Percentiles rank a stretch among this genome's conserved stretches.
Conservation (phyloP, 92 coral and sea anemone species). For the Plumapathes pennacea region DNA sequence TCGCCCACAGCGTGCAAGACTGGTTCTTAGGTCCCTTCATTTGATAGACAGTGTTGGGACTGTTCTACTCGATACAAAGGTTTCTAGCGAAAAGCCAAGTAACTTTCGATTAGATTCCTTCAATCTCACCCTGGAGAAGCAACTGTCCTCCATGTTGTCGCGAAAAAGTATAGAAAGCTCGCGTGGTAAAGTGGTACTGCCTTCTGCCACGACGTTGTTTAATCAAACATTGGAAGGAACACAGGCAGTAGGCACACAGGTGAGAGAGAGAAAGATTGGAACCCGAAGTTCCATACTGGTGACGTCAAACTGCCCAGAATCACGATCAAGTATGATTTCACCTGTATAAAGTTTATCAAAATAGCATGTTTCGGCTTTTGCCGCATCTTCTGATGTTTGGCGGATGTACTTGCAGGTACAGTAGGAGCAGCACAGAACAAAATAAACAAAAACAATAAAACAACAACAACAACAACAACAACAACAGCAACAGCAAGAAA, state of each 20-base stretch:
- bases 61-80: slow-evolving; percentile 54
- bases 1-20: too few species aligned
- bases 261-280: neutral
- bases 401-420: too few species aligned
- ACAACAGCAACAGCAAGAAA: too few species aligned
- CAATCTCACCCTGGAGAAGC: slow-evolving; percentile 58
- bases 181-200: slow-evolving; percentile 49
- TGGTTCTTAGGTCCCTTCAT: slow-evolving; percentile 45
- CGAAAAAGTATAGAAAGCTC: slow-evolving; percentile 61
- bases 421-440: too few species aligned
- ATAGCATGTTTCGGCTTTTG: too few species aligned
- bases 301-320: too few species aligned
- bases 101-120: slow-evolving; percentile 36
- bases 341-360: too few species aligned
- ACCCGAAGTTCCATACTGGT: neutral
- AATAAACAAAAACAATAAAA: too few species aligned
- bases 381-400: too few species aligned
- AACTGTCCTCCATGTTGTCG: slow-evolving; percentile 60
- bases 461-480: too few species aligned
- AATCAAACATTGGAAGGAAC: slow-evolving; percentile 14
- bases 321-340: too few species aligned
- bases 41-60: slow-evolving; percentile 51
- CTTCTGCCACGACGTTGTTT: slow-evolving; percentile 59
- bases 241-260: slow-evolving; percentile 28
- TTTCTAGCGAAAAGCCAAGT: slow-evolving; percentile 65